Evolutionary conservation across 2,797 vertebrate genomes (phyloP).

Genomic region (Myotis vivesi): DNA sequence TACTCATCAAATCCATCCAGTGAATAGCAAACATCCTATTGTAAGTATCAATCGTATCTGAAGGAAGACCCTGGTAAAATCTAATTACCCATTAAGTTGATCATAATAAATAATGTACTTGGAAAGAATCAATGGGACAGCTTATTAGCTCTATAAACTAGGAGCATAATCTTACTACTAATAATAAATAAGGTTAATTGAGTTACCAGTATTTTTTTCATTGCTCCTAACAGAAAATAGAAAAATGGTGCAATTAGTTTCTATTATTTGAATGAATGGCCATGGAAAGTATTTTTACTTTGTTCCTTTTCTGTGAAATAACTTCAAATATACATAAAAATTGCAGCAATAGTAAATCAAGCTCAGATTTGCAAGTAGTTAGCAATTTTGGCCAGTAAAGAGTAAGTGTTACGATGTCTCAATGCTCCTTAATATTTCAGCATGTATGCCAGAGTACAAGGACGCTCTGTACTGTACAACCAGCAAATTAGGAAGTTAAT

Average conservation of each 20-base stretch:
- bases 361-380: neutral
- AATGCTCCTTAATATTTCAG: neutral
- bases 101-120: conserved; percentile 61
- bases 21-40: conserved; percentile 17
- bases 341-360: neutral
- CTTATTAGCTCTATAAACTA: conserved; percentile 59
- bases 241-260: conserved; percentile 70
- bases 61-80: conserved; percentile 27
- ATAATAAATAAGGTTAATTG: conserved; percentile 68
- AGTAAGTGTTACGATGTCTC: neutral
- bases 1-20: conserved; percentile 55
- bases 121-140: conserved; percentile 59
- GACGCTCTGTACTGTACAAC: neutral
- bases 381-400: neutral
- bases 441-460: neutral
- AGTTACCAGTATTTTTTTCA: conserved; percentile 70
- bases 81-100: conserved; percentile 63
- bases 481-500: neutral
- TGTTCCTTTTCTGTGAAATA: neutral
- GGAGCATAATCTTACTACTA: conserved; percentile 39
- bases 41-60: conserved; percentile 41
- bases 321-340: neutral
- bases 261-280: conserved; percentile 66
- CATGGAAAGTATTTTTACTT: conserved; percentile 58
- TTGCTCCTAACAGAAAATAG: conserved; percentile 75